Evolutionary conservation across 1,140 invertebrate genomes (phyloP), one percentile per base, ranked within the genome.

Genomic region (Nymphalis io): DNA sequence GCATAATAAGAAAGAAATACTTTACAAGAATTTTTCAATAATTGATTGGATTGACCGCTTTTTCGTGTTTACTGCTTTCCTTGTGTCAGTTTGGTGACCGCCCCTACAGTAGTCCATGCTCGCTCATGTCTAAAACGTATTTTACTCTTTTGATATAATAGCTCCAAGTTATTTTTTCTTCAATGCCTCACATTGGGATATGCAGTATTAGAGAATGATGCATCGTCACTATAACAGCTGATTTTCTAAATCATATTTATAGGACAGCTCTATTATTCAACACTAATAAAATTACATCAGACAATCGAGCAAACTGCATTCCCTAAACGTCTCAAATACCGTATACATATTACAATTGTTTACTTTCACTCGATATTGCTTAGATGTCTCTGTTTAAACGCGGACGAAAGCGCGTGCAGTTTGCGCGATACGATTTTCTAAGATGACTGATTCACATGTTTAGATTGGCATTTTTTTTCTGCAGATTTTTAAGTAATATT

Each of bases 1-100:
- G 80, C 76, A 71, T 77, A 80, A 72, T 60, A 77, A 84, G 78
- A 82, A 77, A 84, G 78, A 82, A 77, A 79, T 80, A 82, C 60
- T 68, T 82, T 87, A 80, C 73, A 81, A 69, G 74, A 80, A 73
- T 79, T 85, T 84, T 82, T 81, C 76, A 82, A 85, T 85, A 87
- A 89, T 92, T 92, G 89, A 93, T 92, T 92, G 89, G 90, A 92
- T 92, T 92, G 92, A 92, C 82, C 90, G 92, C 92, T 93, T 91
- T 90, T 88, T 93, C 91, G 91, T 93, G 91, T 93, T 91, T 87
- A 92, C 84, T 85, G 92, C 92, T 93, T 93, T 93, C 88, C 91
- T 93, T 93, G 91, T 93, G 92, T 92, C 90, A 90, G 88, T 92
- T 93, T 93, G 90, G 87, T 92, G 89, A 90, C 88, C 85, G 83